These are phyloP conservation scores for Physocephala rufipes DNA, from an alignment of 2,888 invertebrate genomes.

Conservation along the genomic window DNA sequence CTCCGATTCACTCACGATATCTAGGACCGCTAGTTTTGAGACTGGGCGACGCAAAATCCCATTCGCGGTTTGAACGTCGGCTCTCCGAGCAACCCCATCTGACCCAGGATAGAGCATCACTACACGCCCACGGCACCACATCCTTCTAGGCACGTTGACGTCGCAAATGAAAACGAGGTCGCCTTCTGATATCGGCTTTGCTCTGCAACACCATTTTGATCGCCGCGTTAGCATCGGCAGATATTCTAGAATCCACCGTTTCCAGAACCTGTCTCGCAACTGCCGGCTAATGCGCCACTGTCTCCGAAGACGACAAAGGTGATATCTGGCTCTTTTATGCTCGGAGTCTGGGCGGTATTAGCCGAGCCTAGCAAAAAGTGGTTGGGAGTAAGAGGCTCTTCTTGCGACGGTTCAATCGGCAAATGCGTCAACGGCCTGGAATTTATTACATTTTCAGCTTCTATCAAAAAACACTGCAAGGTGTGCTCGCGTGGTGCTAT, in stretches of 20 bases:
- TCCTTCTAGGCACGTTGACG: no score
- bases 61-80: slow-evolving; percentile 1
- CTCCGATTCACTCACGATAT: background rate
- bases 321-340: background rate
- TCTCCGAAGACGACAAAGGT: slow-evolving; percentile 30
- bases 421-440: slow-evolving; percentile 37
- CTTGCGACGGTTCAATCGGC: slow-evolving; percentile 32
- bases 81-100: background rate
- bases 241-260: no score
- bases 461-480: no score
- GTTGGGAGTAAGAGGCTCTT: slow-evolving; percentile 41
- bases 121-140: slow-evolving; percentile 36
- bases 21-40: slow-evolving; percentile 10
- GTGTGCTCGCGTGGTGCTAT: slow-evolving; percentile 40
- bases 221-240: no score
- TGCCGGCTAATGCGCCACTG: slow-evolving; percentile 42
- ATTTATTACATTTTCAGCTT: slow-evolving; percentile 40
- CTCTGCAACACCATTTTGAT: no score
- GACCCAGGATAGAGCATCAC: slow-evolving; percentile 4
- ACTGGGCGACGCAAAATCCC: background rate
- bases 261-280: slow-evolving; percentile 40
- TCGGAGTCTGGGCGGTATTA: slow-evolving; percentile 33
- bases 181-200: no score
- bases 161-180: no score
- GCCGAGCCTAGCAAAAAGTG: slow-evolving; percentile 37